Evolutionary conservation across 2,888 invertebrate species (phyloP), one percentile per base, ranked within the genome.

Genomic region (Cantharis rustica): DNA sequence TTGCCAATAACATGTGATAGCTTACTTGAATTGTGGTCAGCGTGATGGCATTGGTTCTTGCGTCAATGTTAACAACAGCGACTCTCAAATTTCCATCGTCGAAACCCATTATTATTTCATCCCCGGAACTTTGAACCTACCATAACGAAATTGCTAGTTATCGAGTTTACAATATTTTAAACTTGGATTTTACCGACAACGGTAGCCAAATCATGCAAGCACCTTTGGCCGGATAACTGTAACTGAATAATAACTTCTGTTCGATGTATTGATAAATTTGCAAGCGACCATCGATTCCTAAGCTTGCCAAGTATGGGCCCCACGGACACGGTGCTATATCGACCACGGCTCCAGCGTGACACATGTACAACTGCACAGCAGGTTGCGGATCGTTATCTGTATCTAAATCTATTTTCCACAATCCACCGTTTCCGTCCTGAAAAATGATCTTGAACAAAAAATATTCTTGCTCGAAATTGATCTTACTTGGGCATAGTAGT

Each of bases 391-490:
- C 81, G 23, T 90, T 89, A 7, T 90, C 89, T 27, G 90, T 91
- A 16, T 91, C 91, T 4, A 95, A 87, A 83, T 94, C 93, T 64
- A 94, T 90, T 61, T 90, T 86, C 95, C 95, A 95, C 68, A 97
- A 90, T 1, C 95, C 96, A 13, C 97, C 97, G 79, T 93, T 94
- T 2, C 93, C 95, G 89, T 97, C 97, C 95, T 96, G 79, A 26
- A 83, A 78, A 9, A 16, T 7, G 1, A 7, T 5, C 3, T 10
- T n/a, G 15, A 11, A 1, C 13, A 20, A n/a, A 20, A n/a, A 17
- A 66, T n/a, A 4, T 10, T 20, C 9, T 23, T 23, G 16, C 0
- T 4, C 20, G 3, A 17, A 66, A 11, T 20, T 69, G 26, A 10
- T 1, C 20, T 75, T 88, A 95, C 96, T 90, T 97, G 96, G 16